Evolutionary conservation across 2,888 invertebrate genomes (phyloP).

Genomic region (Drosophila mimica): DNA sequence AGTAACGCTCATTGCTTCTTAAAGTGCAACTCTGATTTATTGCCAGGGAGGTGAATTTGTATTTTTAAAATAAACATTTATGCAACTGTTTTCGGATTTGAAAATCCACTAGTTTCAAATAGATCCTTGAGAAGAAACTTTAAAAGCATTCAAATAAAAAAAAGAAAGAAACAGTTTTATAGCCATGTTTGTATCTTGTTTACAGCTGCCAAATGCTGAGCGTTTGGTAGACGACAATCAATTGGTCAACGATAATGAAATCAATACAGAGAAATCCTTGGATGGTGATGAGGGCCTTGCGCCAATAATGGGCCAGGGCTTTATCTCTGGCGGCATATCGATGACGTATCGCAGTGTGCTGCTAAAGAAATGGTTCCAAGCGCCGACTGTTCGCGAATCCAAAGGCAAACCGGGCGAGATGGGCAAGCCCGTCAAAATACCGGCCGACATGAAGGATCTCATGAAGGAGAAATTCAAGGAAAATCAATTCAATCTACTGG

Average conservation of each 20-base stretch:
- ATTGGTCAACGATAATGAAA: slow-evolving; percentile 85
- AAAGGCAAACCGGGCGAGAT: slow-evolving; percentile 94
- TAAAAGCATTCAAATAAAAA: not conserved
- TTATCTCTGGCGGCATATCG: slow-evolving; percentile 81
- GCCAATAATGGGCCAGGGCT: slow-evolving; percentile 73
- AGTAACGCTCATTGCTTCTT: slow-evolving; percentile 48
- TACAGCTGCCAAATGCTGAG: slow-evolving; percentile 78
- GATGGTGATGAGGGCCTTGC: slow-evolving; percentile 73
- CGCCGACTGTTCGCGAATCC: slow-evolving; percentile 89
- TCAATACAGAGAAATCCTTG: slow-evolving; percentile 84
- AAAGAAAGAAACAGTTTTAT: not conserved
- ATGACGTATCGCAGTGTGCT: slow-evolving; percentile 85
- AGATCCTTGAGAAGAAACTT: not conserved
- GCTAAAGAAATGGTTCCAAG: slow-evolving; percentile 90
- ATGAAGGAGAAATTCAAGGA: slow-evolving; percentile 98
- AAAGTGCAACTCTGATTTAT: not conserved
- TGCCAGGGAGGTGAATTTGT: not conserved
- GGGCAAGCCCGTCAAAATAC: slow-evolving; percentile 96
- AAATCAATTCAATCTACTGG: slow-evolving; percentile 99
- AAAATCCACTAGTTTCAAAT: not conserved
- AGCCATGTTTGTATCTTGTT: not conserved
- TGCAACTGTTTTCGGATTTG: not conserved
- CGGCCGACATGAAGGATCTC: slow-evolving; percentile 92
- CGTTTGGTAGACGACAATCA: slow-evolving; percentile 83
- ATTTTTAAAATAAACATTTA: not conserved